Percentiles rank a stretch among this genome's conserved stretches.
Evolutionary conservation across 2,888 invertebrate genomes (phyloP).

Genomic region (Tachystola acroxantha): DNA sequence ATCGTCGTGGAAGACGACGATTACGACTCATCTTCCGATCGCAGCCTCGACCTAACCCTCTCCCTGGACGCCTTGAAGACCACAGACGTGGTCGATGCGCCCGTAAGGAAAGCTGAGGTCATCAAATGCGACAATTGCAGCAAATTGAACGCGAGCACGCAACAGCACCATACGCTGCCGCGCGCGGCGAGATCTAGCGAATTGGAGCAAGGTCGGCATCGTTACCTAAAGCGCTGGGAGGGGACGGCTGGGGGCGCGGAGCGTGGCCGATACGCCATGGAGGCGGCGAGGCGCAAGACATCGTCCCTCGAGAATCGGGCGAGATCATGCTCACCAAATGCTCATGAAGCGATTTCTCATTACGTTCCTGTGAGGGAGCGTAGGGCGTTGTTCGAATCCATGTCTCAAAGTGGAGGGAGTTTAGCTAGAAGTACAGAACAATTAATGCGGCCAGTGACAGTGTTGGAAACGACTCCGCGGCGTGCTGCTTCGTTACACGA

Average conservation of each 20-base stretch:
- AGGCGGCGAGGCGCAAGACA: conserved; percentile 65
- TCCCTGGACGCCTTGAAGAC: conserved; percentile 71
- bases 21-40: conserved; percentile 76
- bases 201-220: conserved; percentile 58
- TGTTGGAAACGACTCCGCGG: conserved; percentile 68
- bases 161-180: conserved; percentile 65
- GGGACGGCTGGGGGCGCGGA: conserved; percentile 60
- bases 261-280: conserved; percentile 57
- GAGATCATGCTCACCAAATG: conserved; percentile 68
- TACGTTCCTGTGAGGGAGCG: conserved; percentile 86
- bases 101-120: conserved; percentile 59
- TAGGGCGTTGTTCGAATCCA: conserved; percentile 83
- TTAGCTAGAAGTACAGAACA: conserved; percentile 83
- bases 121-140: conserved; percentile 69
- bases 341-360: conserved; percentile 71
- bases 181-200: conserved; percentile 58
- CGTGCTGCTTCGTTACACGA: conserved; percentile 84
- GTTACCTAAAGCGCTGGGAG: conserved; percentile 69
- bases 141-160: conserved; percentile 51
- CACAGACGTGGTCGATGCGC: conserved; percentile 61
- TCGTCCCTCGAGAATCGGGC: conserved; percentile 60
- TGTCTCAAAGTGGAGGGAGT: conserved; percentile 80
- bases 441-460: conserved; percentile 51
- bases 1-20: conserved; percentile 76
- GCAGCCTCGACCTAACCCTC: conserved; percentile 74